Percentiles rank a stretch among this genome's conserved stretches.
These are phyloP conservation scores for Indicator indicator DNA, from an alignment of 2,113 vertebrate species.

Conservation along the genomic window DNA sequence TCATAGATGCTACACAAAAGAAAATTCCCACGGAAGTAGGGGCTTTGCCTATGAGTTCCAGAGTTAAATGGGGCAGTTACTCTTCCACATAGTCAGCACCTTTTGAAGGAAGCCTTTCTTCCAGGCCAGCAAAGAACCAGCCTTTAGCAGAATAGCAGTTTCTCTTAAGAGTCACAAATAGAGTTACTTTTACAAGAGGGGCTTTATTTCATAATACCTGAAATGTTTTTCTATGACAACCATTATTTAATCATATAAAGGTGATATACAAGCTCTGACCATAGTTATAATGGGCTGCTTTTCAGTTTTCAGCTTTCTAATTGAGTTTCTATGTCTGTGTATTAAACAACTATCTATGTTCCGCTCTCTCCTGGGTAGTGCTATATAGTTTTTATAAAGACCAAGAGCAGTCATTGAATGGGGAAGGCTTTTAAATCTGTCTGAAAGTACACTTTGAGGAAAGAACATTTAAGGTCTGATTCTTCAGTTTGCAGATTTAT, in stretches of 20 bases:
- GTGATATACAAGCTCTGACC: not conserved
- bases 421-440: slow-evolving; percentile 9
- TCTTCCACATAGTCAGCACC: not conserved
- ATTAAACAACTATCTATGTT: not conserved
- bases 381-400: slow-evolving; percentile 6
- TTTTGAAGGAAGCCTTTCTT: not conserved
- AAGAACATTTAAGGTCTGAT: slow-evolving; percentile 46
- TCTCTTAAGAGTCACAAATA: not conserved
- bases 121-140: not conserved
- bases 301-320: slow-evolving; percentile 18
- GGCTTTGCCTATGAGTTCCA: not conserved
- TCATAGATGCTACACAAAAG: not conserved
- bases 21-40: not conserved
- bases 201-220: not conserved
- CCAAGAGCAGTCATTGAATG: not conserved
- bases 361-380: not conserved
- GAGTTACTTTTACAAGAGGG: not conserved
- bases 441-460: slow-evolving; percentile 61
- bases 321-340: slow-evolving; percentile 24
- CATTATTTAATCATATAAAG: not conserved
- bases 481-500: not conserved
- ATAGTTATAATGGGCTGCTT: not conserved
- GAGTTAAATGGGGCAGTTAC: not conserved
- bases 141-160: not conserved
- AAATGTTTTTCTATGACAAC: not conserved